A percentile compares a stretch with the other conserved stretches of the same genome.
Conservation (phyloP, 2,113 vertebrate species). For the Synodontis membranacea region DNA sequence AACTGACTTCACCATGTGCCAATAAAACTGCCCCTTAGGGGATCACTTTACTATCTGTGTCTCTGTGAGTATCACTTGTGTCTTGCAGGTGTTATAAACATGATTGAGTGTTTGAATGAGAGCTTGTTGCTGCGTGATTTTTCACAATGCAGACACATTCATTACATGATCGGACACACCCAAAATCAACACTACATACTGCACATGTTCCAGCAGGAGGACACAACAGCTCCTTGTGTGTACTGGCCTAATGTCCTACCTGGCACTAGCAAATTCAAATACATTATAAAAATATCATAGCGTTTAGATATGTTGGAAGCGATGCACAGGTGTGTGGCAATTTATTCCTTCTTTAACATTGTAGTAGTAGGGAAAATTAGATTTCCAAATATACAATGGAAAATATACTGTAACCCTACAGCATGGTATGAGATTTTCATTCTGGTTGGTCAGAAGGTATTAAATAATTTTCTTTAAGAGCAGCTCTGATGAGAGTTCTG, state of each 20-base stretch:
- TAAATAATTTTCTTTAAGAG: background rate
- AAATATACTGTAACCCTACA: too few relatives aligned
- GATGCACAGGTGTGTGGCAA: background rate
- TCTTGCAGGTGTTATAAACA: background rate
- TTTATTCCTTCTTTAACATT: background rate
- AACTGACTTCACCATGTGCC: background rate
- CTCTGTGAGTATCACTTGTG: background rate
- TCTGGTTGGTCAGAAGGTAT: background rate
- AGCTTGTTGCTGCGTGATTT: background rate
- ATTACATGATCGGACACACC: too few relatives aligned
- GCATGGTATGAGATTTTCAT: background rate
- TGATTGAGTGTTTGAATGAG: background rate
- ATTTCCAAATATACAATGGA: too few relatives aligned
- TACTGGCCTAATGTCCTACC: background rate
- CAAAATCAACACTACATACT: background rate
- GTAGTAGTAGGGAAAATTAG: background rate
- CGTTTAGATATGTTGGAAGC: background rate
- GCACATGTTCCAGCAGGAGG: background rate
- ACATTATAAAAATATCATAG: background rate
- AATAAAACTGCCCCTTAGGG: background rate
- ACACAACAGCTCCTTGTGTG: background rate
- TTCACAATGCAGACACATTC: background rate
- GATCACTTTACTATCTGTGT: background rate
- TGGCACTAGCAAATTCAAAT: background rate
- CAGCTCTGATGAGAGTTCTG: background rate